A percentile compares a stretch with the other conserved stretches of the same genome.
phyloP scores from a whole-genome alignment of 2,888 invertebrate species.

The Meta bourneti region DNA sequence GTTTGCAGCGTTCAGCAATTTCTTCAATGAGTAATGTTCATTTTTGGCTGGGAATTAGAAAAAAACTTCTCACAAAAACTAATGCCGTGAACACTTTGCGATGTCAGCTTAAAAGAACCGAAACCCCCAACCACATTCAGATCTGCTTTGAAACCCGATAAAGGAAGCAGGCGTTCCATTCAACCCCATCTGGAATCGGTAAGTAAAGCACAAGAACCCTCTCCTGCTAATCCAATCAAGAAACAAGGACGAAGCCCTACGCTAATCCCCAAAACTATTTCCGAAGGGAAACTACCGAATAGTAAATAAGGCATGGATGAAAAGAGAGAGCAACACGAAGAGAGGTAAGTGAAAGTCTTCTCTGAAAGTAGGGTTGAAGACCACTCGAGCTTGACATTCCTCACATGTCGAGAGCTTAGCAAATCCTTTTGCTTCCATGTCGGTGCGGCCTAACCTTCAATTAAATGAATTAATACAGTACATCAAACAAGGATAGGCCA shows the following conservation, averaged over 20 bases:
- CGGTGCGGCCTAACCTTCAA: background rate
- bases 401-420: background rate
- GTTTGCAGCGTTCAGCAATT: no score
- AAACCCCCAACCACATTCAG: background rate
- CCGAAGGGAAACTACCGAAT: background rate
- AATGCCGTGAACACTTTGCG: no score
- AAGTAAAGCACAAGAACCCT: background rate
- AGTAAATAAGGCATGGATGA: conserved; percentile 6
- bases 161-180: conserved; percentile 6
- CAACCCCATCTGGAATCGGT: background rate
- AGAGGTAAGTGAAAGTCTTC: background rate
- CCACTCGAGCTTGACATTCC: conserved; percentile 12
- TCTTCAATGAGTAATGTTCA: no score
- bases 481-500: background rate
- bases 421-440: conserved; percentile 18
- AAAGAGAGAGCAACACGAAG: conserved; percentile 12
- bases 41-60: no score
- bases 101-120: background rate
- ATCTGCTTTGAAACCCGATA: background rate
- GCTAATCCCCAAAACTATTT: background rate
- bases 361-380: no score
- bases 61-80: no score
- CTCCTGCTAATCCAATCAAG: conserved; percentile 38
- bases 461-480: conserved; percentile 35
- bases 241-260: conserved; percentile 40